Evolutionary conservation across 1,140 invertebrate species (phyloP), one percentile per base, ranked within the genome.

Genomic region (Drosophila repleta): DNA sequence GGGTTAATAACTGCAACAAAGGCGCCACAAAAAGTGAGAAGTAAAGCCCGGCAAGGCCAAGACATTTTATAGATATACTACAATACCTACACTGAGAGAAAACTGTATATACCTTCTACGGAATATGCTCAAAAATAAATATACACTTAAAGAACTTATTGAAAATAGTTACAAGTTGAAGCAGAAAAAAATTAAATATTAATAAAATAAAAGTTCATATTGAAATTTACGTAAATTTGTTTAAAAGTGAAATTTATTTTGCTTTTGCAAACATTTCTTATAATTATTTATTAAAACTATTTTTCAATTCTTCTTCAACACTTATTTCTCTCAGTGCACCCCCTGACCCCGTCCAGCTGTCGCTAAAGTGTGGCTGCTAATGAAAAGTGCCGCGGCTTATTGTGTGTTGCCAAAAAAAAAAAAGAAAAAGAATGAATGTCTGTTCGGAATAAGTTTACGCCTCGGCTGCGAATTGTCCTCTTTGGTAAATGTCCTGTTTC

Each of bases 1-100:
- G 82, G 82, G 82, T 85, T 85, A 85, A 85, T 85, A 85, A 85
- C 82, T 88, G 62, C 79, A 80, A 85, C 82, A 74, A 85, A 84
- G 61, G 68, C 68, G 41, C 29, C 60, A 70, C 58, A 71, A 70
- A 76, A 71, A 76, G 69, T 67, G 62, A 73, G 74, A 76, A 76
- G 57, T 67, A 76, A 76, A 73, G 56, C 63, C 46, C 49, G 55
- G 74, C 62, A 78, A 55, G 53, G 58, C 65, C 74, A 87, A 87
- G 82, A 81, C 74, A 76, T 77, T 81, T 65, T 74, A 69, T 74
- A 68, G 74, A 77, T 74, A 81, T 68, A 81, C 77, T 71, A 57
- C 11, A 21, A 45, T 29, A 57, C 3, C 26, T 57, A 3, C 49
- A 26, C 55, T n/a, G 8, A 13, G 10, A 52, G 15, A 52, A 52